These are phyloP conservation scores for Natrix natrix DNA, from an alignment of 2,797 vertebrate genomes.

Conservation along the genomic window DNA sequence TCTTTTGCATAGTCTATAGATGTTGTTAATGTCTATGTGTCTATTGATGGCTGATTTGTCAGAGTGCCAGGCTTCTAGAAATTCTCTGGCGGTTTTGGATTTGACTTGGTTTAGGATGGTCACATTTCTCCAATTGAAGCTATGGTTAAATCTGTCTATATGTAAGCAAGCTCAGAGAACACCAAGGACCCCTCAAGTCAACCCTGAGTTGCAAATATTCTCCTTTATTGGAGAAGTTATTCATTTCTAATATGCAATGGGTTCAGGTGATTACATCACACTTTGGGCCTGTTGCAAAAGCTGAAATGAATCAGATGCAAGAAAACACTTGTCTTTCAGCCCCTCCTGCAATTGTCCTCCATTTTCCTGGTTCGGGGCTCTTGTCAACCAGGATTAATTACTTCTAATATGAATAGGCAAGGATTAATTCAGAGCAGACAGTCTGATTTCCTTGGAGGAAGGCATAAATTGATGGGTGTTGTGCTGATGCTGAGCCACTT, in stretches of 20 bases:
- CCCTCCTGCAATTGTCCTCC: neutral
- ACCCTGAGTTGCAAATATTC: neutral
- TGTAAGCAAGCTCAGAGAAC: neutral
- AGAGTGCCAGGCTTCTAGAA: neutral
- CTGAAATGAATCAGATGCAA: neutral
- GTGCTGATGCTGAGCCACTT: neutral
- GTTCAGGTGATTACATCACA: neutral
- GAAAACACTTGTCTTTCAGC: neutral
- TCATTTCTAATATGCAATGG: neutral
- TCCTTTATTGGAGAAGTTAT: neutral
- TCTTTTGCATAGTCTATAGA: neutral
- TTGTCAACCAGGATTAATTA: constrained; percentile 11
- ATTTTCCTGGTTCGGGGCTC: neutral
- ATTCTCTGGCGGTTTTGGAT: neutral
- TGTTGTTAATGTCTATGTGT: neutral
- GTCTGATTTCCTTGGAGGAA: constrained; percentile 4
- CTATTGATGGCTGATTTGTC: neutral
- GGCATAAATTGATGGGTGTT: constrained; percentile 13
- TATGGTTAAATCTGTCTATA: neutral
- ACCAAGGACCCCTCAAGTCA: neutral
- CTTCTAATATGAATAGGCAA: neutral
- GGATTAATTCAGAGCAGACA: constrained; percentile 21
- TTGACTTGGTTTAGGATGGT: neutral
- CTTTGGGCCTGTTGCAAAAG: neutral
- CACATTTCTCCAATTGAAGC: neutral